phyloP scores from a whole-genome alignment of 2,113 vertebrate species.

The Oncorhynchus nerka region DNA sequence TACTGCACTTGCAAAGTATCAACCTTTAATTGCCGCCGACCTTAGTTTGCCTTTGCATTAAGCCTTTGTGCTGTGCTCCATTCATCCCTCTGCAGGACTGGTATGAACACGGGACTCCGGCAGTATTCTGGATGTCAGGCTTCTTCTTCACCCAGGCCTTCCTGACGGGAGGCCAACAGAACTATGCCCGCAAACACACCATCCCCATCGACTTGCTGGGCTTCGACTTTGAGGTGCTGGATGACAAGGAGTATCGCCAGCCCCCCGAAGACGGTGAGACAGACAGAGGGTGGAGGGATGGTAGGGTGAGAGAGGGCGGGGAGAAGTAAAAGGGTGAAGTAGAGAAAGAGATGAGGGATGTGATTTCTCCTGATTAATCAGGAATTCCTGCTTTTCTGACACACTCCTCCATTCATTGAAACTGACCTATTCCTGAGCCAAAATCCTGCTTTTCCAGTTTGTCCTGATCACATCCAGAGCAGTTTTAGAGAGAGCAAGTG shows the following conservation, averaged over 20 bases:
- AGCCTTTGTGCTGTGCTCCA: too few species aligned
- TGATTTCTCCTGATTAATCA: not conserved
- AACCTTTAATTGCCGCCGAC: not conserved
- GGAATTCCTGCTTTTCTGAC: not conserved
- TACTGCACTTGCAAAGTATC: too few species aligned
- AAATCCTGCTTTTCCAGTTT: not conserved
- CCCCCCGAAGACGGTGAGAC: conserved; percentile 80
- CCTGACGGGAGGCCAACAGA: conserved; percentile 88
- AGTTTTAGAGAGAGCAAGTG: not conserved
- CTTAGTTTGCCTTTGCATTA: not conserved
- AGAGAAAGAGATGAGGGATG: too few species aligned
- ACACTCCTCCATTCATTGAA: too few species aligned
- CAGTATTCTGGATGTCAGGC: conserved; percentile 87
- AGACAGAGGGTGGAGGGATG: not conserved
- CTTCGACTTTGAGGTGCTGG: conserved; percentile 88
- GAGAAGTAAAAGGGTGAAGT: not conserved
- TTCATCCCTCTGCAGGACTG: conserved; percentile 70
- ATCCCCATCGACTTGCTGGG: conserved; percentile 85
- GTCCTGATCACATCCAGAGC: too few species aligned
- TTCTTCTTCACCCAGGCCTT: conserved; percentile 95
- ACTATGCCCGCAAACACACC: conserved; percentile 85
- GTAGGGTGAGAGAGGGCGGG: not conserved
- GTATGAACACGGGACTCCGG: conserved; percentile 78
- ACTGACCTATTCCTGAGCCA: not conserved
- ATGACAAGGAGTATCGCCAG: conserved; percentile 75